Conservation (phyloP, 2,888 invertebrate genomes). For the Drosophila parthenogenetica region DNA sequence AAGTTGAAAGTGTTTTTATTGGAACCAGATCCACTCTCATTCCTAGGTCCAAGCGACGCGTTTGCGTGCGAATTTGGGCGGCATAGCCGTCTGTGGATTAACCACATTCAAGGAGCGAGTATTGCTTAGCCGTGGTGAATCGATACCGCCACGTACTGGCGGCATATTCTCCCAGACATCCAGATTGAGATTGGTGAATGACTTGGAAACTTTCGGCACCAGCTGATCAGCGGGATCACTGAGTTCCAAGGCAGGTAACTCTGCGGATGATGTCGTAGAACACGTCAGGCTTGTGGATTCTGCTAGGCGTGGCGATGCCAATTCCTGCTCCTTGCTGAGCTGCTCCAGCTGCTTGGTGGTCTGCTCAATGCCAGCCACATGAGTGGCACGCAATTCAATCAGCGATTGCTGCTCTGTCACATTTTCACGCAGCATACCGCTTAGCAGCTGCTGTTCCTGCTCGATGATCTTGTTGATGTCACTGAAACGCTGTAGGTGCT, state of each 20-base stretch:
- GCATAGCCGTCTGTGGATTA: constrained; percentile 61
- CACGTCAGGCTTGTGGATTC: not conserved
- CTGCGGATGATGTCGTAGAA: not conserved
- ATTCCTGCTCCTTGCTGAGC: constrained; percentile 70
- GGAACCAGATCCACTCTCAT: not conserved
- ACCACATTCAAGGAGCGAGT: constrained; percentile 72
- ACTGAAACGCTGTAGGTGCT: constrained; percentile 83
- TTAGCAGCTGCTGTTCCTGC: constrained; percentile 60
- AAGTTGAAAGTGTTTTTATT: not conserved
- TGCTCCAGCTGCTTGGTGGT: constrained; percentile 83
- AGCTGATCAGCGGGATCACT: constrained; percentile 17
- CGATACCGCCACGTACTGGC: constrained; percentile 49
- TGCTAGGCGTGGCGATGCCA: constrained; percentile 25
- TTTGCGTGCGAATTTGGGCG: constrained; percentile 82
- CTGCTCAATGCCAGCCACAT: constrained; percentile 82
- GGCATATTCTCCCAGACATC: constrained; percentile 71
- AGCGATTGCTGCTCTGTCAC: constrained; percentile 77
- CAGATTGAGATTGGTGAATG: constrained; percentile 80
- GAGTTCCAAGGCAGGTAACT: constrained; percentile 1
- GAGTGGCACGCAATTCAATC: constrained; percentile 78
- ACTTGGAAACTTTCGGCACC: constrained; percentile 58
- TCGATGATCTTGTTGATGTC: constrained; percentile 84
- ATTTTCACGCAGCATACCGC: constrained; percentile 71
- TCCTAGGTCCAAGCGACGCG: constrained; percentile 82
- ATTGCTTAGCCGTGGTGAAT: constrained; percentile 61